Evolutionary conservation across 2,888 invertebrate species (phyloP).

Genomic region (Brachynemurus nebulosus): DNA sequence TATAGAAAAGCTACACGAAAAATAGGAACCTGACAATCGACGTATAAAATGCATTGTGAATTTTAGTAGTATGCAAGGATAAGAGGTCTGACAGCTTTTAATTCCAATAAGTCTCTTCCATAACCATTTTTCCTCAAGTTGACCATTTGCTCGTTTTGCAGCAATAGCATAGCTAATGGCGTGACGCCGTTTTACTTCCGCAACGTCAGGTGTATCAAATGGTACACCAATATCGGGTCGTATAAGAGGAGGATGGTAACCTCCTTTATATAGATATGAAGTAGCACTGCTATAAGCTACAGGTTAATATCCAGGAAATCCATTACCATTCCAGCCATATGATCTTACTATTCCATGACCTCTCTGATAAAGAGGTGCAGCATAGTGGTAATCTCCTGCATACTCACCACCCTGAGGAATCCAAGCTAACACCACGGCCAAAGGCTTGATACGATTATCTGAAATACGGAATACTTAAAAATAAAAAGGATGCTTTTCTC

Average conservation of each 20-base stretch:
- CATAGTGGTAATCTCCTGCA: constrained; percentile 7
- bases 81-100: too few species aligned
- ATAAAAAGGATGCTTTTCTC: too few species aligned
- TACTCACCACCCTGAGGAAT: too few species aligned
- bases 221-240: constrained; percentile 14
- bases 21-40: too few species aligned
- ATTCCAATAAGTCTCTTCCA: too few species aligned
- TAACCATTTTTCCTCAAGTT: too few species aligned
- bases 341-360: constrained; percentile 10
- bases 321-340: too few species aligned
- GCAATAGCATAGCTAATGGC: constrained; percentile 10
- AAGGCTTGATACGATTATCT: constrained; percentile 12
- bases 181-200: constrained; percentile 10
- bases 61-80: too few species aligned
- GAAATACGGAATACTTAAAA: background rate
- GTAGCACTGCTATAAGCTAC: background rate
- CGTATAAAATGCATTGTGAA: too few species aligned
- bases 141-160: constrained; percentile 7
- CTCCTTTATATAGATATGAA: constrained; percentile 22
- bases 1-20: too few species aligned
- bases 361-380: constrained; percentile 10
- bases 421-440: constrained; percentile 11
- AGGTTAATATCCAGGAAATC: too few species aligned
- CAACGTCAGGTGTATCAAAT: constrained; percentile 13
- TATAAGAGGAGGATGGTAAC: constrained; percentile 32